Conservation (phyloP, 2,888 invertebrate genomes). For the Luperina nickerlii region DNA sequence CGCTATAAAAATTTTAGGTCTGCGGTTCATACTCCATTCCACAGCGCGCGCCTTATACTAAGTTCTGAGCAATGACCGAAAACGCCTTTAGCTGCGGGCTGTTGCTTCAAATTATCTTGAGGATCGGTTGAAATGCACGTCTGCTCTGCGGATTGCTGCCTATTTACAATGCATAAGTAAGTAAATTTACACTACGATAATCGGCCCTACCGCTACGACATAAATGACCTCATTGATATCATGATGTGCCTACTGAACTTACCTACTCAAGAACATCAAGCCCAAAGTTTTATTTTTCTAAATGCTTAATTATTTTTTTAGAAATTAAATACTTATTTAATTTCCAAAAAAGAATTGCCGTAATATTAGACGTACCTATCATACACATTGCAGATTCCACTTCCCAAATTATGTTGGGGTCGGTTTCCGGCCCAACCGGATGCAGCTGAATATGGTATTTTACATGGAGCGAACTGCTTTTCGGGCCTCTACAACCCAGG, state of each 20-base stretch:
- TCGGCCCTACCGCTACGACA: too few relatives aligned
- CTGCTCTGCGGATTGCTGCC: background rate
- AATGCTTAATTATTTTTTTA: background rate
- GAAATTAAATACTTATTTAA: too few relatives aligned
- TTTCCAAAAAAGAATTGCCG: too few relatives aligned
- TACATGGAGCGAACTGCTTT: too few relatives aligned
- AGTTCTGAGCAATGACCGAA: background rate
- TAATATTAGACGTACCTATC: too few relatives aligned
- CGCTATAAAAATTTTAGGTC: background rate
- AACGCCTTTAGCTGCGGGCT: background rate
- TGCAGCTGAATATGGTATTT: too few relatives aligned
- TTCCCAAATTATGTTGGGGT: background rate
- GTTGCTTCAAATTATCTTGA: background rate
- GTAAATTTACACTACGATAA: background rate
- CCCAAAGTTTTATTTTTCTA: background rate
- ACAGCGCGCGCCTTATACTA: background rate
- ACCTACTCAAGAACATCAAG: background rate
- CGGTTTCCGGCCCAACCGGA: too few relatives aligned
- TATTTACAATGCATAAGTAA: background rate
- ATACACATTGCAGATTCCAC: background rate
- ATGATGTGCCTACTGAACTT: background rate
- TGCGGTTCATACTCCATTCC: background rate
- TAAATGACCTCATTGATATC: background rate
- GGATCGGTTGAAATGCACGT: background rate
- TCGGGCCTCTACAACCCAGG: too few relatives aligned